Conservation (phyloP, 2,888 invertebrate species). For the Lasioglossum villosulum region DNA sequence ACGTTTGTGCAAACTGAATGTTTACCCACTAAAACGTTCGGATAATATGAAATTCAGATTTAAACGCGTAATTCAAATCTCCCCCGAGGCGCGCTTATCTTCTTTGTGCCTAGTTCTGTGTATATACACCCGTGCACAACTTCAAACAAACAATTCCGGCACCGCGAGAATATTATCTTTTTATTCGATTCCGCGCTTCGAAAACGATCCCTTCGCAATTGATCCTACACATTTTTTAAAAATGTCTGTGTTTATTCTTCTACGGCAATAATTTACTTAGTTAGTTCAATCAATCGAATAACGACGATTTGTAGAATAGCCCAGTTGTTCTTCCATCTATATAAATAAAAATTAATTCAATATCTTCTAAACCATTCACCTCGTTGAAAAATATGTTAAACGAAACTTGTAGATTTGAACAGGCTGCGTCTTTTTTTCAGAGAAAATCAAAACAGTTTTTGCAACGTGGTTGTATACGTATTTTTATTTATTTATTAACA, state of each 20-base stretch:
- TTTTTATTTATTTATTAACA: too few species aligned
- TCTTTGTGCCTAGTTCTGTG: constrained; percentile 14
- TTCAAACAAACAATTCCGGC: background rate
- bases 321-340: too few species aligned
- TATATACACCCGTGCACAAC: background rate
- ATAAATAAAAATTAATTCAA: too few species aligned
- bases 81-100: constrained; percentile 7
- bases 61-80: constrained; percentile 28
- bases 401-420: too few species aligned
- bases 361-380: too few species aligned
- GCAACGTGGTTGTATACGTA: too few species aligned
- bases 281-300: too few species aligned
- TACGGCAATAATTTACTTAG: rapidly evolving
- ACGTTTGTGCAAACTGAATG: constrained; percentile 36
- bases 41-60: constrained; percentile 37
- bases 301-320: too few species aligned
- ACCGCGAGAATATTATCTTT: background rate
- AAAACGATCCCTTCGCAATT: background rate
- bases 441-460: too few species aligned
- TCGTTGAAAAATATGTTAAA: too few species aligned
- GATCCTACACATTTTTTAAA: background rate
- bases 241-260: too few species aligned
- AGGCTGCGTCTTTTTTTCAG: too few species aligned
- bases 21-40: constrained; percentile 35
- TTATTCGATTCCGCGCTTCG: background rate